Evolutionary conservation across 2,797 vertebrate genomes (phyloP).

Genomic region (Pseudotriccus pelzelni): DNA sequence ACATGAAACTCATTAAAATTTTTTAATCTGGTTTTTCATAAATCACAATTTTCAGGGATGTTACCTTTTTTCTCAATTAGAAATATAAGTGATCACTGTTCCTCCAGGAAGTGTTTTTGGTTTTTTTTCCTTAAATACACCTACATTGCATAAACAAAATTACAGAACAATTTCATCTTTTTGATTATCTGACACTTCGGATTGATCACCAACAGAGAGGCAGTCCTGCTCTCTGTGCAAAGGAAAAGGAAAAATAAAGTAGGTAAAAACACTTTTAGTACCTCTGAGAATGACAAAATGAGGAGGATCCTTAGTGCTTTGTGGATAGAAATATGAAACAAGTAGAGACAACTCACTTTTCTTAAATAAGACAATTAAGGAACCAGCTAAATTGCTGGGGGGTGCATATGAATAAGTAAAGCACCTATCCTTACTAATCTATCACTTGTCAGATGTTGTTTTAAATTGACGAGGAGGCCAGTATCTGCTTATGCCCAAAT

Average conservation of each 20-base stretch:
- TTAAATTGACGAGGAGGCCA: neutral
- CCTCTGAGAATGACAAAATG: neutral
- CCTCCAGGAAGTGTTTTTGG: neutral
- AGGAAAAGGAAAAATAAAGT: neutral
- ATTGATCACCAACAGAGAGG: neutral
- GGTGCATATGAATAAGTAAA: slow-evolving; percentile 48
- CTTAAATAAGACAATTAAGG: neutral
- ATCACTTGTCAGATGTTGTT: slow-evolving; percentile 34
- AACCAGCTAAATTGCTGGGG: slow-evolving; percentile 25
- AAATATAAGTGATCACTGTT: neutral
- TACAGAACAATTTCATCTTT: neutral
- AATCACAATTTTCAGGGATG: neutral
- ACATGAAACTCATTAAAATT: neutral
- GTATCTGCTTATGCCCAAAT: neutral
- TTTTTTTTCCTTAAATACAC: neutral
- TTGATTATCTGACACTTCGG: neutral
- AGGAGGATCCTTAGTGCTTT: neutral
- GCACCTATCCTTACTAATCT: neutral
- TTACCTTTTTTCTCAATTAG: neutral
- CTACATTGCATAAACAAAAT: neutral
- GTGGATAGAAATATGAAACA: neutral
- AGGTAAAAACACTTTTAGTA: neutral
- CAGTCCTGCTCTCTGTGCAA: neutral
- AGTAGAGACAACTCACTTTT: neutral
- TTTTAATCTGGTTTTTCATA: neutral